Conservation (phyloP, 2,797 vertebrate genomes). For the Centroberyx gerrardi region DNA sequence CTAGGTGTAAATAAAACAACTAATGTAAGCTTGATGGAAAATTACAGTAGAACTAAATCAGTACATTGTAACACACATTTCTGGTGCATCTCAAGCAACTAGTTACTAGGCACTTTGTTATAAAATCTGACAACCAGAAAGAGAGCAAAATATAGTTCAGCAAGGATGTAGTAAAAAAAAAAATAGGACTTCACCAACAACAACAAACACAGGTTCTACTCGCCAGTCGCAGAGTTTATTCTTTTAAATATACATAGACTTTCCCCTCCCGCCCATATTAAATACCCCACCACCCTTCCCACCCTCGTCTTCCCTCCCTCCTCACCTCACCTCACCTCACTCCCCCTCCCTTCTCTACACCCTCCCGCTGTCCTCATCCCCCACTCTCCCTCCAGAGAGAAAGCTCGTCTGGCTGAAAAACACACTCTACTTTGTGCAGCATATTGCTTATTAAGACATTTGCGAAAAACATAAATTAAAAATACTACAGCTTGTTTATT, state of each 20-base stretch:
- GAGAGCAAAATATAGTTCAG: background rate
- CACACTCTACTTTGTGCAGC: conserved; percentile 86
- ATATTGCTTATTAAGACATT: conserved; percentile 89
- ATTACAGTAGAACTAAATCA: background rate
- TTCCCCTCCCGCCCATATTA: conserved; percentile 67
- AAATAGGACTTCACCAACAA: conserved; percentile 7
- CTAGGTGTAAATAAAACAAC: too few relatives aligned
- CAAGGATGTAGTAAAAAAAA: background rate
- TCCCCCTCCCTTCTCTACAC: conserved; percentile 38
- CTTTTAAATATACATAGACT: conserved; percentile 87
- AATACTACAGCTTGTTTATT: conserved; percentile 81
- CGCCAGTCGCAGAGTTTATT: conserved; percentile 86
- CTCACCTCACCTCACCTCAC: background rate
- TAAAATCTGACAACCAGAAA: too few relatives aligned
- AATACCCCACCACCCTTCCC: conserved; percentile 71
- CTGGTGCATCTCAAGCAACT: background rate
- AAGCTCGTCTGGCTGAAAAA: conserved; percentile 79
- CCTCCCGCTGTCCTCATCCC: conserved; percentile 42
- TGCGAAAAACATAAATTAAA: conserved; percentile 86
- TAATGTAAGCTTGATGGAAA: too few relatives aligned
- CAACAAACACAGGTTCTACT: conserved; percentile 59
- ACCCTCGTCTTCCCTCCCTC: conserved; percentile 54
- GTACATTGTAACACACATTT: background rate
- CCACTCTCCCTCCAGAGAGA: conserved; percentile 58
- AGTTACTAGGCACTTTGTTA: too few relatives aligned